These are phyloP conservation scores for Parelbella ahira DNA, from an alignment of 2,888 invertebrate genomes.

Conservation along the genomic window DNA sequence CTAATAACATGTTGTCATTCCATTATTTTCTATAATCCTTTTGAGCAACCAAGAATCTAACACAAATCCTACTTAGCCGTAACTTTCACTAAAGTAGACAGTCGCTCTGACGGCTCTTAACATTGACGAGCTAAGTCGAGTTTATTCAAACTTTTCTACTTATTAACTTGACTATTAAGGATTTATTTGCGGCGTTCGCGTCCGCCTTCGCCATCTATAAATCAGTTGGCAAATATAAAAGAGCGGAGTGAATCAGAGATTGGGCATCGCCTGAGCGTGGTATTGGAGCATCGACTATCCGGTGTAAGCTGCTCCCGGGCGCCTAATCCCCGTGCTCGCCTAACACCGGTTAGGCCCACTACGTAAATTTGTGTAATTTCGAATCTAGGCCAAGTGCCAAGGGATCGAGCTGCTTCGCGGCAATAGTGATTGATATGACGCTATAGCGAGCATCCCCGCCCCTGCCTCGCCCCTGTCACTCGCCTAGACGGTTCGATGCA, in stretches of 20 bases:
- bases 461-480: conserved; percentile 44
- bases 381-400: conserved; percentile 79
- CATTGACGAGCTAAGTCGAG: conserved; percentile 67
- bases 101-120: conserved; percentile 70
- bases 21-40: conserved; percentile 66
- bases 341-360: conserved; percentile 68
- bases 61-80: conserved; percentile 75
- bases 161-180: conserved; percentile 73
- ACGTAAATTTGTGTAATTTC: conserved; percentile 79
- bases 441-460: conserved; percentile 57
- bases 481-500: conserved; percentile 53
- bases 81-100: conserved; percentile 75
- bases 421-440: conserved; percentile 78
- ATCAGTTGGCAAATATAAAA: conserved; percentile 40
- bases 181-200: conserved; percentile 55
- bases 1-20: conserved; percentile 52
- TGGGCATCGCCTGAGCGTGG: conserved; percentile 60
- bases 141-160: conserved; percentile 74
- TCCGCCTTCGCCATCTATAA: conserved; percentile 39
- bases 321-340: conserved; percentile 66
- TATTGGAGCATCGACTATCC: conserved; percentile 57
- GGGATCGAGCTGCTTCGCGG: conserved; percentile 66
- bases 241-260: conserved; percentile 45
- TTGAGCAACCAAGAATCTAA: conserved; percentile 63
- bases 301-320: conserved; percentile 63